Evolutionary conservation across 2,797 vertebrate genomes (phyloP), one percentile per base, ranked within the genome.

Genomic region (Myripristis jacobus): DNA sequence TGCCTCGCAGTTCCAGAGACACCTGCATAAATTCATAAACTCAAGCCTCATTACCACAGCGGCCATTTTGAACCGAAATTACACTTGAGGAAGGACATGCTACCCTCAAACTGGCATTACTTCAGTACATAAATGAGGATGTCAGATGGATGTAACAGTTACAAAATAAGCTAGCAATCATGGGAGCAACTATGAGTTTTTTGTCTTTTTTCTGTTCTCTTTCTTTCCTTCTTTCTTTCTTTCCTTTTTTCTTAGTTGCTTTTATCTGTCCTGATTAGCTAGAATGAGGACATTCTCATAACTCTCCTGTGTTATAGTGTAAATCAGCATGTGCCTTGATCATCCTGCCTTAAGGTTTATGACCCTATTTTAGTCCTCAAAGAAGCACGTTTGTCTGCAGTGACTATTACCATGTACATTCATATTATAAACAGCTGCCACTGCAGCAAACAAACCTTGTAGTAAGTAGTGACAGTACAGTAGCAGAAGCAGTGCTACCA

Each of bases 341-440:
- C 66, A 16, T 70, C 52, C 69, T 66, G 85, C 81, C 87, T 87
- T 75, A 82, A 78, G 10, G 46, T 75, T 79, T 71, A 72, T 66
- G 13, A 2, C 66, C 27, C 22, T 24, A 21, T 8, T 31, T 54
- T 9, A 36, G 5, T 29, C 51, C 24, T 29, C 18, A 29, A 43
- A 21, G 19, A 21, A 22, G 44, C 18, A 10, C 19, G 1, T 4
- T 24, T 3, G 7, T 66, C 47, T 59, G 2, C 51, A 13, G 48
- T 44, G 0, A 24, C 36, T 22, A 4, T 53, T 19, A 7, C 59
- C 38, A 65, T 34, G 47, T 19, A 29, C 11, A 19, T 1, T n/a
- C 41, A 51, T 29, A n/a, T 69, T 50, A 44, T 21, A 56, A 43
- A 19, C 19, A 0, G 7, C 62, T n/a, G 36, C 24, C 29, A 0